Conservation (phyloP, 2,113 vertebrate genomes). For the Salvelinus sp. region DNA sequence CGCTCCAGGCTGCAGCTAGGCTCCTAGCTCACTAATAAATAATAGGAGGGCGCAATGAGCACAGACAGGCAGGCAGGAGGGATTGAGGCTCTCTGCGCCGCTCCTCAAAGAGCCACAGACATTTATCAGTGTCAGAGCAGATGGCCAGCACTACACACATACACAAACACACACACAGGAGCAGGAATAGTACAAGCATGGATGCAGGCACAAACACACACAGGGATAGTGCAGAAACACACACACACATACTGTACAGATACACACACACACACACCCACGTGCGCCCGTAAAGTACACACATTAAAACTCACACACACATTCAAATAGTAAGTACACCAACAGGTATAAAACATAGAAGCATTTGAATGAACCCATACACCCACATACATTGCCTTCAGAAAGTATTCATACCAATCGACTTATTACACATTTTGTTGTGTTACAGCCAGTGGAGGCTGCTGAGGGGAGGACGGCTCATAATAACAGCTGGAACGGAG, state of each 20-base stretch:
- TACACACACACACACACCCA: neutral
- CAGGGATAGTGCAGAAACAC: no score
- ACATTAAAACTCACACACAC: neutral
- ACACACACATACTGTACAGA: neutral
- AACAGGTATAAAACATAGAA: neutral
- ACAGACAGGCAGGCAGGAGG: constrained; percentile 58
- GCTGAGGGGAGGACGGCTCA: no score
- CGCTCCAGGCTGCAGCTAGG: constrained; percentile 7
- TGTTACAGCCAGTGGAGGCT: no score
- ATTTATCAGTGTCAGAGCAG: constrained; percentile 70
- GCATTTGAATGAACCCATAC: neutral
- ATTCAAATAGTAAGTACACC: neutral
- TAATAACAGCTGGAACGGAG: no score
- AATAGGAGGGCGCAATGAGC: constrained; percentile 55
- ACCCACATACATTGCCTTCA: neutral
- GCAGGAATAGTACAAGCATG: neutral
- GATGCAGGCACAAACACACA: neutral
- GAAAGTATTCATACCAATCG: no score
- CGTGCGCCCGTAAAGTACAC: neutral
- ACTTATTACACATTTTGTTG: no score
- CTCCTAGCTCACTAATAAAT: constrained; percentile 59
- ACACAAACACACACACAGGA: neutral
- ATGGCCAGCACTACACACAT: constrained; percentile 36
- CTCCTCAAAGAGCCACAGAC: constrained; percentile 51
- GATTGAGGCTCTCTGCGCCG: constrained; percentile 43